These are phyloP conservation scores for Drosophila pallidifrons DNA, from an alignment of 1,140 invertebrate species.

Conservation along the genomic window DNA sequence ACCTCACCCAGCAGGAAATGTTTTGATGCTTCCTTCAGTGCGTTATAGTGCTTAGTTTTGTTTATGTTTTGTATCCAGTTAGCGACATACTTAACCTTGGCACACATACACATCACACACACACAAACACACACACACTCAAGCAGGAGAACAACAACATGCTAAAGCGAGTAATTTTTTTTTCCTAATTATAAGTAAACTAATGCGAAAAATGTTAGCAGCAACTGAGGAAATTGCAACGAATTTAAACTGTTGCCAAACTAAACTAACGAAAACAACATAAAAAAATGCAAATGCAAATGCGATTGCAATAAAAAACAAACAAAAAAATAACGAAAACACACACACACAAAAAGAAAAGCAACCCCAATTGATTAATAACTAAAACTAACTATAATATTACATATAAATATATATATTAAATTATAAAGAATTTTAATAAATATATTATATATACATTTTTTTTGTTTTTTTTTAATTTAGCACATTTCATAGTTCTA, in stretches of 20 bases:
- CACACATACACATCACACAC: conserved; percentile 36
- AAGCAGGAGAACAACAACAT: conserved; percentile 21
- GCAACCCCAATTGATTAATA: conserved; percentile 50
- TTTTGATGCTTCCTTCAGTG: conserved; percentile 62
- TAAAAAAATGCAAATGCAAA: conserved; percentile 21
- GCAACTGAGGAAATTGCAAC: conserved; percentile 81
- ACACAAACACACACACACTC: conserved; percentile 24
- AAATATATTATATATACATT: conserved; percentile 67
- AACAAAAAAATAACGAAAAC: conserved; percentile 26
- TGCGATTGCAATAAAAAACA: conserved; percentile 13
- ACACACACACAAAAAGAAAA: conserved; percentile 37
- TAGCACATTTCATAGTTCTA: conserved; percentile 77
- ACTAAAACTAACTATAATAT: conserved; percentile 60
- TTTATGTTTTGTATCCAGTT: conserved; percentile 23
- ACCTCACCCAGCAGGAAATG: conserved; percentile 36
- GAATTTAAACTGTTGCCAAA: conserved; percentile 82
- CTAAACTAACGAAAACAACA: conserved; percentile 65
- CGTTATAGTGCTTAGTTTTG: conserved; percentile 46
- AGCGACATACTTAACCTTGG: conserved; percentile 36
- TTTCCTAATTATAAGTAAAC: conserved; percentile 78
- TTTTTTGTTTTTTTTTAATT: conserved; percentile 67
- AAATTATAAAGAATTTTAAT: conserved; percentile 70
- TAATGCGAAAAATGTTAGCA: conserved; percentile 73
- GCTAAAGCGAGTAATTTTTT: conserved; percentile 66
- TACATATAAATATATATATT: conserved; percentile 56